Evolutionary conservation across 2,888 invertebrate species (phyloP).

Genomic region (Pycnomerus fuliginosus): DNA sequence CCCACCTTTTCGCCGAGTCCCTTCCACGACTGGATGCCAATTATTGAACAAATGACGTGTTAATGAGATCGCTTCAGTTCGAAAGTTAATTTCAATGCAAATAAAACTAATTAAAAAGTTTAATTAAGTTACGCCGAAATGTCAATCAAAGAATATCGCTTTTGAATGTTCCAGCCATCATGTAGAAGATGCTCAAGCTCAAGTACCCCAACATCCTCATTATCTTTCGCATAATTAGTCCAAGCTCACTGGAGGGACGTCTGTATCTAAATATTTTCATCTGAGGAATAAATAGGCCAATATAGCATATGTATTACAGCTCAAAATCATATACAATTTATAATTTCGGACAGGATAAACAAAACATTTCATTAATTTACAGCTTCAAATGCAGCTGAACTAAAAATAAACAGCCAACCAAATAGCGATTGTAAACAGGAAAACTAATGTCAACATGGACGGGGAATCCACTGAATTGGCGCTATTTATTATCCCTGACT

Average conservation of each 20-base stretch:
- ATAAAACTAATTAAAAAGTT: conserved; percentile 41
- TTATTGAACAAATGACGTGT: conserved; percentile 24
- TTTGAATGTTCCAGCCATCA: conserved; percentile 22
- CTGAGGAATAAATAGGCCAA: conserved; percentile 24
- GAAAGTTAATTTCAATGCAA: conserved; percentile 36
- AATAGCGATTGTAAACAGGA: conserved; percentile 41
- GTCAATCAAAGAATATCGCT: conserved; percentile 30
- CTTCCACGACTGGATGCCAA: too few species aligned
- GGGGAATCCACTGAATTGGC: conserved; percentile 40
- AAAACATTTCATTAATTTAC: conserved; percentile 44
- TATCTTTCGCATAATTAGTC: conserved; percentile 16
- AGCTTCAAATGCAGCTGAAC: conserved; percentile 42
- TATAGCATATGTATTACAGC: conserved; percentile 36
- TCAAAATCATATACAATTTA: conserved; percentile 42
- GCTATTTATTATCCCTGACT: conserved; percentile 35
- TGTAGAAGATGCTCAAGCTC: conserved; percentile 12
- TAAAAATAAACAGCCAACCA: conserved; percentile 42
- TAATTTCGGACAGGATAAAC: conserved; percentile 40
- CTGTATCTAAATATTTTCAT: conserved; percentile 23
- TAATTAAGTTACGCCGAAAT: conserved; percentile 34
- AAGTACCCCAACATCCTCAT: conserved; percentile 17
- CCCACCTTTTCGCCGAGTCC: too few species aligned
- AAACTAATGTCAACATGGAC: conserved; percentile 42
- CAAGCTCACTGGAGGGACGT: background rate
- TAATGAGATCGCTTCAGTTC: conserved; percentile 23